Evolutionary conservation across 2,113 vertebrate genomes (phyloP), one percentile per base, ranked within the genome.

Genomic region (Xerus inauris): DNA sequence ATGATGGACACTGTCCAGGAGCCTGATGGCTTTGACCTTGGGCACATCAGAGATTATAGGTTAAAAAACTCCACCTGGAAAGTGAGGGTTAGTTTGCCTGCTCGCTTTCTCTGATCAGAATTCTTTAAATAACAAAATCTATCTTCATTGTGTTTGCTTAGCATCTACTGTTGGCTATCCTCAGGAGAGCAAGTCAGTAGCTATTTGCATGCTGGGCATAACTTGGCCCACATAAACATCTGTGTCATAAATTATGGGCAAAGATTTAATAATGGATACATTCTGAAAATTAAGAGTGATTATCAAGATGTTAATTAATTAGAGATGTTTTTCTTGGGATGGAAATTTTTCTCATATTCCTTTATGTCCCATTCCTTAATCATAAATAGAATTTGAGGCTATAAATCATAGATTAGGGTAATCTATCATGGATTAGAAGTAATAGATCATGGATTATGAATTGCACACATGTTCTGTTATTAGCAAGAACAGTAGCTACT

Each of bases 191-290:
- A 72, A 49, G 38, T 51, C 45, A 32, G 8, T 42, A 28, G 42
- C 72, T 79, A 0, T 89, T 87, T 62, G 71, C 4, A 62, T 73
- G 73, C 32, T 77, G 45, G 49, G 6, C 42, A 22, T 35, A 73
- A 54, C 42, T 54, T 73, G 59, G 85, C 67, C 67, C 40, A 57
- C 64, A 89, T 84, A 87, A 73, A 75, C 4, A 47, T 88, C 65
- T 88, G 54, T 72, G 28, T 79, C 81, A 79, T 93, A 87, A 96
- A 79, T 93, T 94, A 93, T 84, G 32, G 57, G 30, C 93, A 57
- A 38, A 94, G 76, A 96, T 69, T 89, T 77, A 94, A 84, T 87
- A 81, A 59, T 75, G 45, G 94, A 69, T 69, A 73, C 84, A 11
- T 76, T 30, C 40, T 79, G 30, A 47, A 84, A 42, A 40, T 42